These are phyloP conservation scores for Oncorhynchus clarkii DNA, from an alignment of 2,113 vertebrate genomes.

Conservation along the genomic window DNA sequence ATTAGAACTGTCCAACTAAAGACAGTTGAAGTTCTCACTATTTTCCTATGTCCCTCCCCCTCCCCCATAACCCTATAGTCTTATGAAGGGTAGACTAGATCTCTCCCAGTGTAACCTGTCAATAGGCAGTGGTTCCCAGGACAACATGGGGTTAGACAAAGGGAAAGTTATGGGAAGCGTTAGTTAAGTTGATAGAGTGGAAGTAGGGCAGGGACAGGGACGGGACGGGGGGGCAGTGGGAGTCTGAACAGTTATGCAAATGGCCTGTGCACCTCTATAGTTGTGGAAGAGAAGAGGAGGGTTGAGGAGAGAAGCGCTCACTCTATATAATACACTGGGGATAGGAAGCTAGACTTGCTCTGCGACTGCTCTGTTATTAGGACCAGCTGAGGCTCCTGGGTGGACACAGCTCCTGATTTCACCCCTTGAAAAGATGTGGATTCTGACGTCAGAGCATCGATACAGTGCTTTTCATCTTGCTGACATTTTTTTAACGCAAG, in stretches of 20 bases:
- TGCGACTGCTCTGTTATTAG: too few species aligned
- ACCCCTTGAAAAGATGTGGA: too few species aligned
- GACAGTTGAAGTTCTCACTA: slow-evolving; percentile 11
- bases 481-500: too few species aligned
- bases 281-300: slow-evolving; percentile 22
- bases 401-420: too few species aligned
- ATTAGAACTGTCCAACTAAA: slow-evolving; percentile 14
- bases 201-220: slow-evolving; percentile 62
- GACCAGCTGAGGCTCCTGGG: too few species aligned
- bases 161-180: slow-evolving; percentile 63
- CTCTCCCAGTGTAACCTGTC: slow-evolving; percentile 39
- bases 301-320: slow-evolving; percentile 22
- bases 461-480: too few species aligned
- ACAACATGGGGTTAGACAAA: slow-evolving; percentile 51
- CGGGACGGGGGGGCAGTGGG: slow-evolving; percentile 41
- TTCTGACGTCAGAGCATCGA: slow-evolving; percentile 46
- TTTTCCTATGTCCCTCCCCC: slow-evolving; percentile 7
- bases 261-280: slow-evolving; percentile 29
- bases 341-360: background rate
- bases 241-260: slow-evolving; percentile 65
- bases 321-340: slow-evolving; percentile 43
- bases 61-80: slow-evolving; percentile 5
- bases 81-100: slow-evolving; percentile 35
- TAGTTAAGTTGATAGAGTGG: slow-evolving; percentile 55
- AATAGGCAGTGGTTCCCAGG: slow-evolving; percentile 55